Evolutionary conservation across 1,140 invertebrate genomes (phyloP).

Genomic region (Chionoecetes opilio): DNA sequence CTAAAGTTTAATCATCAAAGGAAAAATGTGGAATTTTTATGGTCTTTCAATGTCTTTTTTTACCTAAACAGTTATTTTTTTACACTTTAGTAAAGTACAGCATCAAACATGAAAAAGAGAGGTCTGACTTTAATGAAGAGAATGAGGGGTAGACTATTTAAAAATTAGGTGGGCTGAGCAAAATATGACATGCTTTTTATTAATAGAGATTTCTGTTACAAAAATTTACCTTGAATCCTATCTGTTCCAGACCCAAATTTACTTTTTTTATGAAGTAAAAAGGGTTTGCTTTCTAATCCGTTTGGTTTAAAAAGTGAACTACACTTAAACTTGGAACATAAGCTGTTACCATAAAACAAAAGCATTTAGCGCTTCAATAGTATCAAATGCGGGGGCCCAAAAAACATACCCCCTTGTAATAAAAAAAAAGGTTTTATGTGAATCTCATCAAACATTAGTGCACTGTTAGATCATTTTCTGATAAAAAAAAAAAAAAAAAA

Average conservation of each 20-base stretch:
- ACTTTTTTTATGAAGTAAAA: constrained; percentile 60
- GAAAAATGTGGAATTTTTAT: background rate
- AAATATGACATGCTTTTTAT: constrained; percentile 46
- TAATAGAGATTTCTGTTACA: constrained; percentile 49
- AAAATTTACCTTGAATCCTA: constrained; percentile 14
- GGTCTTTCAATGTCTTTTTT: constrained; percentile 38
- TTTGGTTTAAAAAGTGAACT: constrained; percentile 69
- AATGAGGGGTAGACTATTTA: background rate
- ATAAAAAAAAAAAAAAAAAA: background rate
- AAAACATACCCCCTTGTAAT: constrained; percentile 79
- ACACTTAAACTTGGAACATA: constrained; percentile 72
- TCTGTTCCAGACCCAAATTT: background rate
- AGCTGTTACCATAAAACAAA: constrained; percentile 81
- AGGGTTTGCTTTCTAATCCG: constrained; percentile 45
- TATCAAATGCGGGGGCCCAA: no score
- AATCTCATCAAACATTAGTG: constrained; percentile 80
- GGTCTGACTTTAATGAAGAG: background rate
- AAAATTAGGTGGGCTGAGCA: background rate
- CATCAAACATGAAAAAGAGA: constrained; percentile 36
- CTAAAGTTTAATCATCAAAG: background rate
- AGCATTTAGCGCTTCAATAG: no score
- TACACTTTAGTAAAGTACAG: no score
- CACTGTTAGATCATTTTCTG: constrained; percentile 25
- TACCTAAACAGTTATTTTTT: constrained; percentile 40
- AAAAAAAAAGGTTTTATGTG: constrained; percentile 78